A percentile compares a stretch with the other conserved stretches of the same genome.
phyloP scores from a whole-genome alignment of 2,797 vertebrate genomes.

The Spatula versicolor region DNA sequence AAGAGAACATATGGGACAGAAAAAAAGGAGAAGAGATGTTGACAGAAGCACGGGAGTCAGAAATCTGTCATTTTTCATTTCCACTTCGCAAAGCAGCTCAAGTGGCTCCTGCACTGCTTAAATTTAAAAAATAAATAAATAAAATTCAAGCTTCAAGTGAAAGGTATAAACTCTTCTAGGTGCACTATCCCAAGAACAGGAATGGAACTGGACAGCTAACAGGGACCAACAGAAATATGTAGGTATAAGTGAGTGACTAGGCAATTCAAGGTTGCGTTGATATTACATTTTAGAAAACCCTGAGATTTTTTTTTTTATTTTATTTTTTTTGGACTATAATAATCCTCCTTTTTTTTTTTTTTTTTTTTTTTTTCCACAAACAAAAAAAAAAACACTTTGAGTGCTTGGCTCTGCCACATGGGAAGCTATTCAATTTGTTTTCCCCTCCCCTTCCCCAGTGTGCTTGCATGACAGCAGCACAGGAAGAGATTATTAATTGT shows the following conservation, averaged over 20 bases:
- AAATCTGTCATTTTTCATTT: slow-evolving; percentile 5
- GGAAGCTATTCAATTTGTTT: not conserved
- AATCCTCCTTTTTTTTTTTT: not conserved
- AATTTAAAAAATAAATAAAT: not conserved
- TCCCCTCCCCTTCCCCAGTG: not conserved
- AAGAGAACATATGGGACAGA: not conserved
- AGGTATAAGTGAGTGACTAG: not conserved
- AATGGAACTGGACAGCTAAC: not conserved
- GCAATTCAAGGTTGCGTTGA: not conserved
- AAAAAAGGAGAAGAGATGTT: not conserved
- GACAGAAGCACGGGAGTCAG: not conserved
- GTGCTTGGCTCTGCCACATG: not conserved
- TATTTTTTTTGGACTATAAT: not conserved
- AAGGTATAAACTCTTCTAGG: not conserved
- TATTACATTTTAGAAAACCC: not conserved
- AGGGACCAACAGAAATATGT: not conserved
- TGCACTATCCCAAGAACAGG: not conserved
- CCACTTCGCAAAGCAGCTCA: not conserved
- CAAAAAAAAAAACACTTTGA: no score
- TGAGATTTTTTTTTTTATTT: not conserved
- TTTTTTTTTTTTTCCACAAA: not conserved
- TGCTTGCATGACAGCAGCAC: not conserved
- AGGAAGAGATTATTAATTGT: not conserved
- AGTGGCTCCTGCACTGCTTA: not conserved
- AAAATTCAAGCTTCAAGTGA: not conserved